Base-by-base conservation (phyloP, 2,113 vertebrate species). In the Neogale vison region DNA sequence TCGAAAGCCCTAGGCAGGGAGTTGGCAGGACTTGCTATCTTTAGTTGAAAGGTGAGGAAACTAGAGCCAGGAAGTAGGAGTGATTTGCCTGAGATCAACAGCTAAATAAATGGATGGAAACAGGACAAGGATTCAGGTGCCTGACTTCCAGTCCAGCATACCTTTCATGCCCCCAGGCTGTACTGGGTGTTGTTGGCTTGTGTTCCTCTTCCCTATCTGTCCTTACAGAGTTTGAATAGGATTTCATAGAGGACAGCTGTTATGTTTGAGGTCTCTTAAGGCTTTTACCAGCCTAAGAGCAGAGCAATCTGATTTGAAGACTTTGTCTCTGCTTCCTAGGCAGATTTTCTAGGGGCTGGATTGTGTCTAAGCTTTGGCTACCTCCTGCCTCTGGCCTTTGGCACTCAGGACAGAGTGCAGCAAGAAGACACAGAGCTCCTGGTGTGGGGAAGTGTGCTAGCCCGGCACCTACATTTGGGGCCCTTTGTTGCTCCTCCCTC, bases 21-120 rank as follows among this genome's bases (percentile, higher is more conserved):
- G 76, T 65, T 88, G 90, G 42, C 63, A 93, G 34, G 42, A 36
- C 69, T 94, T 90, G 65, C 80, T 90, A 3, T 80, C 61, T 89
- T 23, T 80, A 34, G 67, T 89, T 92, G 39, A 79, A 93, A 96
- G 91, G 76, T 79, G 34, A 90, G 69, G 87, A 87, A 92, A 81
- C 31, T 61, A 39, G 74, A 97, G 87, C 42, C 89, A 95, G 45
- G 76, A 95, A 92, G 61, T 88, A 93, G 67, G 89, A 95, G 83
- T 95, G 67, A 79, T 92, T 97, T 92, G 80, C 80, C 90, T 96
- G 96, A 96, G 88, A 86, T 92, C 86, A 96, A 65, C 69, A 80
- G 87, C 90, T 95, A 95, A 97, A 92, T 93, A 96, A 95, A 63
- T 93, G n/a, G 24, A 67, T 96, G 74, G 90, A 96, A 96, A 79